phyloP scores from a whole-genome alignment of 2,888 invertebrate genomes.

The Pantelozetes paolii region DNA sequence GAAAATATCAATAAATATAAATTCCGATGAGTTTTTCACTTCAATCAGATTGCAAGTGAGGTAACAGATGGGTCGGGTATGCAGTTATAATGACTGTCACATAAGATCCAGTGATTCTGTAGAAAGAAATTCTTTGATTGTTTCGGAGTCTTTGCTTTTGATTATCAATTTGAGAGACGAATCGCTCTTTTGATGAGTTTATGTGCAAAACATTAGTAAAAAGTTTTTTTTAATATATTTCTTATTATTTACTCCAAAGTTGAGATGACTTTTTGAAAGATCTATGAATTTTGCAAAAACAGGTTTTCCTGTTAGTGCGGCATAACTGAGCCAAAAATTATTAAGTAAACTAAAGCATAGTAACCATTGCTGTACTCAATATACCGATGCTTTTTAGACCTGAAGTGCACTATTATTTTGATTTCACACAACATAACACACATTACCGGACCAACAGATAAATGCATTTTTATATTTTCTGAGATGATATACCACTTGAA shows the following conservation, averaged over 20 bases:
- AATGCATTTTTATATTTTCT: neutral
- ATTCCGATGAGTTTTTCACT: neutral
- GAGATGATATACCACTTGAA: conserved; percentile 8
- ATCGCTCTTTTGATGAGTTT: neutral
- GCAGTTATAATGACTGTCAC: neutral
- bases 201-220: neutral
- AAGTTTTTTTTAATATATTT: neutral
- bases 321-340: neutral
- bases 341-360: neutral
- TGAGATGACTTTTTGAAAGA: neutral
- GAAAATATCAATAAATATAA: neutral
- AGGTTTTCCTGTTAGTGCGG: neutral
- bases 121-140: neutral
- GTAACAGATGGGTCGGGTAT: neutral
- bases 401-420: conserved; percentile 4
- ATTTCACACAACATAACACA: conserved; percentile 20
- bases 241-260: neutral
- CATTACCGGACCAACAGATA: neutral
- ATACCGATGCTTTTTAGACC: neutral
- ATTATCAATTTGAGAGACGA: neutral
- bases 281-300: conserved; percentile 15
- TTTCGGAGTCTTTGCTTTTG: neutral
- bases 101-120: neutral
- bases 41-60: neutral
- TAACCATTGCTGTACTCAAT: neutral